A percentile compares a stretch with the other conserved stretches of the same genome.
Conservation (phyloP, 2,113 vertebrate genomes). For the Spea multiplicata region DNA sequence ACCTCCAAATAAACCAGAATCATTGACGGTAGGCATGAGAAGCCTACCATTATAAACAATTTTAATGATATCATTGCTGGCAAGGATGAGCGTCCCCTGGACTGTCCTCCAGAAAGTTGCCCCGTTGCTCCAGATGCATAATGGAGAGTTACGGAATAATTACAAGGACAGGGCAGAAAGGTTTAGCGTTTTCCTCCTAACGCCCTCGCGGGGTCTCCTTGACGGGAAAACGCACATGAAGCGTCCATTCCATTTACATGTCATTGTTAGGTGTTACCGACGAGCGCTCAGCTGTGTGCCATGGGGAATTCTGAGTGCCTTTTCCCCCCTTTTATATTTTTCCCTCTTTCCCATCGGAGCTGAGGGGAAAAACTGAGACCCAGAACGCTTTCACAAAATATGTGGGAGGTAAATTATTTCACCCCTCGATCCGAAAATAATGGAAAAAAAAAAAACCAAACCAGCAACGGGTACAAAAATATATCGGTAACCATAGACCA, state of each 20-base stretch:
- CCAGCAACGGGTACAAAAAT: conserved; percentile 31
- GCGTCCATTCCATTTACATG: not conserved
- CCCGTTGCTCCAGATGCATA: too few relatives aligned
- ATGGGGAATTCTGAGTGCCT: not conserved
- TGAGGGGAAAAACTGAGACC: conserved; percentile 30
- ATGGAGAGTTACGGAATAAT: not conserved
- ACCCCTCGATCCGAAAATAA: conserved; percentile 22
- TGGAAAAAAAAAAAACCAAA: conserved; percentile 33
- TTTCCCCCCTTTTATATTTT: conserved; percentile 9
- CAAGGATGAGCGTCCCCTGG: too few relatives aligned
- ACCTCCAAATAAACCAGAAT: too few relatives aligned
- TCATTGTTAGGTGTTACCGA: conserved; percentile 33
- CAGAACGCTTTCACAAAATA: not conserved
- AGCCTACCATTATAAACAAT: too few relatives aligned
- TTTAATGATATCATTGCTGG: too few relatives aligned
- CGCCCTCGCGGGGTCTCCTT: not conserved
- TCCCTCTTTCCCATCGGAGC: not conserved
- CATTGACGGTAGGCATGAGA: too few relatives aligned
- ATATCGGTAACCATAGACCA: conserved; percentile 35
- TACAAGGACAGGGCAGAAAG: not conserved
- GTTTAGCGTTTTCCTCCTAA: not conserved
- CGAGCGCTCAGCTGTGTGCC: not conserved
- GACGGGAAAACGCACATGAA: conserved; percentile 8
- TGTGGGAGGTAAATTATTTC: conserved; percentile 37
- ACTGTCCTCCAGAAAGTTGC: too few relatives aligned